Evolutionary conservation across 2,113 vertebrate species (phyloP).

Genomic region (Gymnorhina tibicen): DNA sequence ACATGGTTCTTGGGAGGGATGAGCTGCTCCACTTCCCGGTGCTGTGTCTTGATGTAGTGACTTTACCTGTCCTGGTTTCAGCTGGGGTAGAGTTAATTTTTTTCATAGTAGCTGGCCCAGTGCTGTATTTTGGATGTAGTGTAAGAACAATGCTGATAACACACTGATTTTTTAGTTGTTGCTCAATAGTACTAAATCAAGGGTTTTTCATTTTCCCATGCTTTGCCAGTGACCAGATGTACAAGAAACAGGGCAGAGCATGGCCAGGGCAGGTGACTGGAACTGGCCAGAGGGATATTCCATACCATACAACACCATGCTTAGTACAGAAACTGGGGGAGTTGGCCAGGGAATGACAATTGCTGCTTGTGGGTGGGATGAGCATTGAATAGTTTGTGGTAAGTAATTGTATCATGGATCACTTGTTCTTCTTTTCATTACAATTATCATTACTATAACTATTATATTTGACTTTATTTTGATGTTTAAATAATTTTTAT

Average conservation of each 20-base stretch:
- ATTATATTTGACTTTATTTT: background rate
- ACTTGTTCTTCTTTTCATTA: background rate
- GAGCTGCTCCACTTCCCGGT: background rate
- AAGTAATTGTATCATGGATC: background rate
- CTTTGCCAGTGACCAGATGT: background rate
- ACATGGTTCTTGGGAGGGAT: background rate
- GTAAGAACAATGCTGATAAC: background rate
- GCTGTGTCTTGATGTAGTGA: background rate
- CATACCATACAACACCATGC: no score
- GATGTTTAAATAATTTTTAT: background rate
- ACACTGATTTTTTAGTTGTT: background rate
- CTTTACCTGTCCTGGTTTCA: background rate
- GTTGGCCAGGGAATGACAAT: background rate
- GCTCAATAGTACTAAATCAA: background rate
- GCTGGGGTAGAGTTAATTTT: background rate
- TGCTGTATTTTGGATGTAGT: background rate
- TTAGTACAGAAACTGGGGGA: background rate
- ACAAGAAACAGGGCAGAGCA: background rate
- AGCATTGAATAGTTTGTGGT: accelerated
- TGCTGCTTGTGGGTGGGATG: background rate
- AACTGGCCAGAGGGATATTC: background rate
- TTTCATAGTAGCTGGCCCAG: background rate
- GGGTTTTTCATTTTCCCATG: background rate
- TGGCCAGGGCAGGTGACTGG: no score
- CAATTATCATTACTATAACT: background rate